phyloP scores from a whole-genome alignment of 2,113 vertebrate species.

The Calcarius ornatus region DNA sequence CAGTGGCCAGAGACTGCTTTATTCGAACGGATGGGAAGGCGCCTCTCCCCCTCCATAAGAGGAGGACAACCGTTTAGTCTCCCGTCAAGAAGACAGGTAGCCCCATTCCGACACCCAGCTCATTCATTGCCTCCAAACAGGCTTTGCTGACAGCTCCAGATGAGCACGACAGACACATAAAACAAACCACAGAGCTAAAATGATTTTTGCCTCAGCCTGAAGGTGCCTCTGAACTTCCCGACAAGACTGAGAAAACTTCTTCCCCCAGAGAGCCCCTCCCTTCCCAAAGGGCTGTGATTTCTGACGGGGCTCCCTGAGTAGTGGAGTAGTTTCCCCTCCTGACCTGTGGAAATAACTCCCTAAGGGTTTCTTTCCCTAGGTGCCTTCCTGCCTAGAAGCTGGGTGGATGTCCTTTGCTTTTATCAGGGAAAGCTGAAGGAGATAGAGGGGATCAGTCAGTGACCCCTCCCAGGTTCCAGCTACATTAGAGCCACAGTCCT shows the following conservation, averaged over 20 bases:
- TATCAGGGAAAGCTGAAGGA: not conserved
- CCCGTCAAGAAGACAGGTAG: not conserved
- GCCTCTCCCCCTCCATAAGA: not conserved
- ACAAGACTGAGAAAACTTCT: not conserved
- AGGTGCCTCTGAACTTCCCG: not conserved
- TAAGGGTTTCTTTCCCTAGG: not conserved
- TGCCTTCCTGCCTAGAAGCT: not conserved
- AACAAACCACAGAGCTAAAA: not conserved
- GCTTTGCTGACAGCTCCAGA: not conserved
- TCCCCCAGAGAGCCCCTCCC: not conserved
- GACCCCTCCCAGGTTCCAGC: not conserved
- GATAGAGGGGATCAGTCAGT: not conserved
- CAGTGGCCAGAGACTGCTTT: not conserved
- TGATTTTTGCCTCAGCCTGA: not conserved
- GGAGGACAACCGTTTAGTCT: not conserved
- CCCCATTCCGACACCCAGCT: rapidly evolving
- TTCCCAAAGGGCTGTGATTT: not conserved
- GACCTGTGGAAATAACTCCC: not conserved
- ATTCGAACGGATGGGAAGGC: rapidly evolving
- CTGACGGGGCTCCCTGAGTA: not conserved
- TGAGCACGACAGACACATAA: not conserved
- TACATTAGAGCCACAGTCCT: not conserved
- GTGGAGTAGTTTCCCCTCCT: not conserved
- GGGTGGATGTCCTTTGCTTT: not conserved
- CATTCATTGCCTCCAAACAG: not conserved